Percentiles rank a stretch among this genome's conserved stretches.
Evolutionary conservation across 2,888 invertebrate species (phyloP).

Genomic region (Crocallis elinguaria): DNA sequence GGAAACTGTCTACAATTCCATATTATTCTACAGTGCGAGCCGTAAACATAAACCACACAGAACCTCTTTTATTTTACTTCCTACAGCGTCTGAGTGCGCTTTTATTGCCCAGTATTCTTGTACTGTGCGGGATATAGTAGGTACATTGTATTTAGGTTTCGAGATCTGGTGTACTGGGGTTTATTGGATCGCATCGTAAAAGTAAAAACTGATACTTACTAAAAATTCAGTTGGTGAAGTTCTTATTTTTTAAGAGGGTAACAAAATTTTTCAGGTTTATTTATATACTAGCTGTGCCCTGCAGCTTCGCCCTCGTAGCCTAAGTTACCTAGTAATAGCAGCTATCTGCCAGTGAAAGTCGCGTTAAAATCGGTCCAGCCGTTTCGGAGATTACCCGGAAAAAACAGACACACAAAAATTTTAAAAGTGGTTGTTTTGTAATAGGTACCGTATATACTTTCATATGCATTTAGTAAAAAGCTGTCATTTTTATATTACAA

Average conservation of each 20-base stretch:
- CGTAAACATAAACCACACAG: slow-evolving; percentile 28
- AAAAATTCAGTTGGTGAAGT: slow-evolving; percentile 11
- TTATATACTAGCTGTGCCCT: too few relatives aligned
- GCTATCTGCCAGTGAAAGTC: too few relatives aligned
- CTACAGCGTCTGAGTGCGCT: slow-evolving; percentile 35
- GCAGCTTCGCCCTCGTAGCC: too few relatives aligned
- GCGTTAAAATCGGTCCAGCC: too few relatives aligned
- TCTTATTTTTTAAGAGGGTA: background rate
- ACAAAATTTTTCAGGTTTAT: background rate
- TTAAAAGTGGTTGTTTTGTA: too few relatives aligned
- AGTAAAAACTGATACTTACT: slow-evolving; percentile 7
- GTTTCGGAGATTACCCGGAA: too few relatives aligned
- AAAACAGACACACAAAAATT: too few relatives aligned
- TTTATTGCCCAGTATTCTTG: slow-evolving; percentile 34
- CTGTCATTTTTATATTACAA: too few relatives aligned
- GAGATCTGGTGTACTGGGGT: slow-evolving; percentile 19
- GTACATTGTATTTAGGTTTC: slow-evolving; percentile 24
- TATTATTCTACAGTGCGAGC: slow-evolving; percentile 9
- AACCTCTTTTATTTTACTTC: slow-evolving; percentile 36
- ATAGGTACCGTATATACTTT: too few relatives aligned
- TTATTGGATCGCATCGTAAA: slow-evolving; percentile 23
- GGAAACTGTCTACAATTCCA: slow-evolving; percentile 8
- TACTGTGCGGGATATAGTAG: slow-evolving; percentile 20
- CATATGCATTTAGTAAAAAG: too few relatives aligned
- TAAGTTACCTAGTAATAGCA: too few relatives aligned